These are phyloP conservation scores for Pomatorhinus ruficollis DNA, from an alignment of 2,113 vertebrate genomes.

Conservation along the genomic window DNA sequence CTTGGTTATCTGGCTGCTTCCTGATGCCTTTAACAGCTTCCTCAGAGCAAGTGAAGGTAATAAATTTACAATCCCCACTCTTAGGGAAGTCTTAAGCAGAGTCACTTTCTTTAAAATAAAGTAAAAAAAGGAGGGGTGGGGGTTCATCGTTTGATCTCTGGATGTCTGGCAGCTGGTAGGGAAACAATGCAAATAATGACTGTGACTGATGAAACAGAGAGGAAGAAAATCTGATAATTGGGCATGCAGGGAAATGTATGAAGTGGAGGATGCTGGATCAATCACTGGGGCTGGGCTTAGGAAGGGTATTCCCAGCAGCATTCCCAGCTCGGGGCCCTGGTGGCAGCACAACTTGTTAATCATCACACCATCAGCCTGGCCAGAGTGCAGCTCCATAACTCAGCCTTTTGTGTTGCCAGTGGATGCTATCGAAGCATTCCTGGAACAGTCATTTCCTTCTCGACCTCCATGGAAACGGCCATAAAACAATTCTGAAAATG, in stretches of 20 bases:
- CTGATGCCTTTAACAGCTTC: slow-evolving; percentile 71
- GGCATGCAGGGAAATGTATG: background rate
- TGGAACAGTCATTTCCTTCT: slow-evolving; percentile 76
- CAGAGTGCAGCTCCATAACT: slow-evolving; percentile 45
- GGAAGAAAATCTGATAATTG: slow-evolving; percentile 9
- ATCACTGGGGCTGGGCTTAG: background rate
- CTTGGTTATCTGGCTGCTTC: slow-evolving; percentile 65
- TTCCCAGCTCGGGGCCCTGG: slow-evolving; percentile 34
- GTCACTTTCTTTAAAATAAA: background rate
- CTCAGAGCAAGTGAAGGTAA: slow-evolving; percentile 56
- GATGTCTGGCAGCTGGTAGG: background rate
- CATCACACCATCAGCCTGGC: slow-evolving; percentile 50
- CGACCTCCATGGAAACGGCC: slow-evolving; percentile 70
- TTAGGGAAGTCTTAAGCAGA: background rate
- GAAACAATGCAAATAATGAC: background rate
- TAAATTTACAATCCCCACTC: slow-evolving; percentile 21
- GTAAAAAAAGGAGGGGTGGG: no score
- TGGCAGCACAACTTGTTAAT: slow-evolving; percentile 71
- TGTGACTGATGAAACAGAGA: background rate
- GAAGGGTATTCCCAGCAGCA: slow-evolving; percentile 31
- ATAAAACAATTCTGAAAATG: slow-evolving; percentile 76
- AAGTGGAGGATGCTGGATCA: background rate
- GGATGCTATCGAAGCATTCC: slow-evolving; percentile 71
- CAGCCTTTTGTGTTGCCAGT: slow-evolving; percentile 43
- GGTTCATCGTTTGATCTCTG: background rate